Evolutionary conservation across 37 sponge, comb jelly and placozoan species (phyloP).

Genomic region (Axinella damicornis): DNA sequence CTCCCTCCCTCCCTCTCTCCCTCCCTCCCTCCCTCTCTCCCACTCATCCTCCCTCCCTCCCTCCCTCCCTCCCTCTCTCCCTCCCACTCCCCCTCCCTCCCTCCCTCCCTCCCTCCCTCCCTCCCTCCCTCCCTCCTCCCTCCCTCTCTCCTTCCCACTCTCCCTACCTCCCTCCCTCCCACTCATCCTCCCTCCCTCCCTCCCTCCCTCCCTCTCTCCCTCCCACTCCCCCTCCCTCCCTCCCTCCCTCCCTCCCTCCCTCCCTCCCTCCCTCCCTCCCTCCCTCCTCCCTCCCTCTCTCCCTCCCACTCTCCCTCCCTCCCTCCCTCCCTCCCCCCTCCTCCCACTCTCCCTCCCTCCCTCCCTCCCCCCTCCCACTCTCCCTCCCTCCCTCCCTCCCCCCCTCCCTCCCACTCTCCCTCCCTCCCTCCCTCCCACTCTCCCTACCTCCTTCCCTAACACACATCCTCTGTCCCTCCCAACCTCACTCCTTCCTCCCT

Average conservation of each 20-base stretch:
- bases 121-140: not conserved
- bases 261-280: not conserved
- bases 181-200: not conserved
- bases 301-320: conserved; percentile 8
- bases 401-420: not conserved
- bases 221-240: not conserved
- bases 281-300: not conserved
- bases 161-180: not conserved
- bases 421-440: too few relatives aligned
- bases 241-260: not conserved
- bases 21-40: not conserved
- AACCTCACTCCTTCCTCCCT: not conserved
- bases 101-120: not conserved
- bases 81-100: not conserved
- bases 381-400: not conserved
- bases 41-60: not conserved
- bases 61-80: conserved; percentile 2
- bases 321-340: not conserved
- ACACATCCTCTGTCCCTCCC: too few relatives aligned
- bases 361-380: not conserved
- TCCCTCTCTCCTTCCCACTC: not conserved
- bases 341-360: not conserved
- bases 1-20: not conserved
- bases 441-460: too few relatives aligned
- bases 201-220: not conserved